Base-by-base conservation (phyloP, 1,140 invertebrate species). In the Lordiphosa collinella region DNA sequence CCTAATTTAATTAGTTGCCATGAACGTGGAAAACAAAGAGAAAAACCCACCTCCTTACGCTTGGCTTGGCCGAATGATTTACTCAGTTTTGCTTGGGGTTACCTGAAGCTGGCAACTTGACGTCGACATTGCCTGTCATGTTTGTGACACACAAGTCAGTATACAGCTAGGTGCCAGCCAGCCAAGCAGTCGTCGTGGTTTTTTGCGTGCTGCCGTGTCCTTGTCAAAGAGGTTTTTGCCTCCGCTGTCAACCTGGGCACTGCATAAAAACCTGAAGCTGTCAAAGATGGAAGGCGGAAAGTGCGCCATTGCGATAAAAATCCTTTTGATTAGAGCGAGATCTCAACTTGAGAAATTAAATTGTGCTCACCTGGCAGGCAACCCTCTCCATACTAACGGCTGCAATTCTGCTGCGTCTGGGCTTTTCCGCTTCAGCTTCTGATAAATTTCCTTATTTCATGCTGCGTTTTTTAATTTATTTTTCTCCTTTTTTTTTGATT, bases 381-480 rank as follows among this genome's bases (percentile, higher is more conserved):
- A 14, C 25, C 31, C 8, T 22, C 13, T 2, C 3, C 11, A 3
- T 52, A 11, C 35, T 16, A 31, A 0, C 11, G 8, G 35, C n/a
- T 79, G 74, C 74, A 79, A 60, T 80, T 61, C 40, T 65, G 74
- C 59, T 80, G 76, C 70, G 70, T 49, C 50, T 66, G 61, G 56
- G 38, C 63, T 65, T 68, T 68, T 60, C 46, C 11, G 57, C 46
- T 68, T 60, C 46, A 12, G 56, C 46, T 71, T 43, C 76, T 80
- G 76, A 80, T 82, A 80, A 82, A 84, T 82, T 82, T 80, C 63
- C 76, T 76, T 84, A 82, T 82, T 82, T 82, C 78, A 82, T 84
- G 76, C 25, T 84, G 82, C 71, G 78, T 76, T 84, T 84, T 80
- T 82, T 84, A 82, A 82, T 82, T 82, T 82, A 56, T 52, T 75